phyloP scores from a whole-genome alignment of 1,140 invertebrate genomes.

The Lineus longissimus region DNA sequence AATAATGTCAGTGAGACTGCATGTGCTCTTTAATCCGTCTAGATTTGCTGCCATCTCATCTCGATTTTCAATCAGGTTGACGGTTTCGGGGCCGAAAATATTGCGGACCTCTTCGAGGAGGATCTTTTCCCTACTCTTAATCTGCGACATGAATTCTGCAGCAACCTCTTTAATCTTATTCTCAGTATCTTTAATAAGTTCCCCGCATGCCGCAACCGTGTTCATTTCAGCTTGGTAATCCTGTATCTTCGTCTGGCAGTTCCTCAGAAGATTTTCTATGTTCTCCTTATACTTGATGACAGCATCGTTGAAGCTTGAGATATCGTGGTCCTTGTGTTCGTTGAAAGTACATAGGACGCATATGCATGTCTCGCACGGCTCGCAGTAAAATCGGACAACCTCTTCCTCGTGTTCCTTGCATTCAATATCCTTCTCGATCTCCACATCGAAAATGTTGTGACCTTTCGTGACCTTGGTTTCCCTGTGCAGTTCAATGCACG shows the following conservation, averaged over 20 bases:
- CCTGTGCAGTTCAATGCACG: slow-evolving; percentile 50
- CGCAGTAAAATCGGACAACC: slow-evolving; percentile 54
- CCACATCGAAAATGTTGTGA: slow-evolving; percentile 54
- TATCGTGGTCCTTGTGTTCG: slow-evolving; percentile 55
- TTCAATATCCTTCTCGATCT: slow-evolving; percentile 55
- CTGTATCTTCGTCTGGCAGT: slow-evolving; percentile 48
- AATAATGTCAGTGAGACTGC: slow-evolving; percentile 51
- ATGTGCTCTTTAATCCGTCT: slow-evolving; percentile 52
- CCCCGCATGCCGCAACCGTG: slow-evolving; percentile 41
- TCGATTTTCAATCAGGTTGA: slow-evolving; percentile 46
- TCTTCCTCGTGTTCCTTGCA: slow-evolving; percentile 55
- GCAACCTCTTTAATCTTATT: slow-evolving; percentile 48
- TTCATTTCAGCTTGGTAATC: slow-evolving; percentile 44
- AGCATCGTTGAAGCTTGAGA: slow-evolving; percentile 51
- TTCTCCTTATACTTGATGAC: slow-evolving; percentile 51
- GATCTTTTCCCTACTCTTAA: slow-evolving; percentile 46
- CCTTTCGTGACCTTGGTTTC: slow-evolving; percentile 52
- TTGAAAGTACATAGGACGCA: slow-evolving; percentile 56
- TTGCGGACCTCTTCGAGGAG: slow-evolving; percentile 51
- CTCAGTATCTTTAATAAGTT: slow-evolving; percentile 46
- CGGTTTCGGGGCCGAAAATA: slow-evolving; percentile 49
- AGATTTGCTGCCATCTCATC: slow-evolving; percentile 48
- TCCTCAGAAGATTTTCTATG: slow-evolving; percentile 43
- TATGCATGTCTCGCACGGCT: slow-evolving; percentile 53
- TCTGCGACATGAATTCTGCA: slow-evolving; percentile 49